phyloP scores from a whole-genome alignment of 2,113 vertebrate genomes.

The Narcine bancroftii region DNA sequence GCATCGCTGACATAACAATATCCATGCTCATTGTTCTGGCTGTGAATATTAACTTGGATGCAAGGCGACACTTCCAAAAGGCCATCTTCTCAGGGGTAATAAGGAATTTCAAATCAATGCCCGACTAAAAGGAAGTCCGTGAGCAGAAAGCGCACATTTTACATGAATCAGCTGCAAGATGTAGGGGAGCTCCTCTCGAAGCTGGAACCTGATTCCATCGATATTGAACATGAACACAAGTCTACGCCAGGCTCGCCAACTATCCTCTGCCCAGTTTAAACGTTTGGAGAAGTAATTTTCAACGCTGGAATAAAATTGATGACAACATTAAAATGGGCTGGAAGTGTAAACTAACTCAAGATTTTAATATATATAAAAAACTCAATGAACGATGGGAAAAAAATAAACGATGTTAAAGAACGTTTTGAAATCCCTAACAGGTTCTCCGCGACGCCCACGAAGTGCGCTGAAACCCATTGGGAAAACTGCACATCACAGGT shows the following conservation, averaged over 20 bases:
- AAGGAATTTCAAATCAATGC: too few species aligned
- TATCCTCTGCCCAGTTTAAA: not conserved
- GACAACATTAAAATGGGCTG: not conserved
- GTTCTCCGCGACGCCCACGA: not conserved
- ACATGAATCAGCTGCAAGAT: not conserved
- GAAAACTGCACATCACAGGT: not conserved
- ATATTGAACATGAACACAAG: not conserved
- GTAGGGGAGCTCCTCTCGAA: not conserved
- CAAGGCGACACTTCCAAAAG: too few species aligned
- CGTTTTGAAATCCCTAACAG: not conserved
- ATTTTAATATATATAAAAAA: not conserved
- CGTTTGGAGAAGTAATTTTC: not conserved
- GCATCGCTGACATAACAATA: not conserved
- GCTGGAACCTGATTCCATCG: not conserved
- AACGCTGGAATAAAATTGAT: constrained; percentile 13
- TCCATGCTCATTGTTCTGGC: not conserved
- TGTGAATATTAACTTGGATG: not conserved
- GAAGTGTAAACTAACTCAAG: not conserved
- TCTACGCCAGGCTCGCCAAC: not conserved
- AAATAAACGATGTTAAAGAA: not conserved
- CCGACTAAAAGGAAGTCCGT: not conserved
- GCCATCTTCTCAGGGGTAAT: too few species aligned
- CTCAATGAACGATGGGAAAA: not conserved
- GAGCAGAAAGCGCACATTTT: not conserved
- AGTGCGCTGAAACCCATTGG: not conserved